Base-by-base conservation (phyloP, 2,888 invertebrate species). In the Diloba caeruleocephala region DNA sequence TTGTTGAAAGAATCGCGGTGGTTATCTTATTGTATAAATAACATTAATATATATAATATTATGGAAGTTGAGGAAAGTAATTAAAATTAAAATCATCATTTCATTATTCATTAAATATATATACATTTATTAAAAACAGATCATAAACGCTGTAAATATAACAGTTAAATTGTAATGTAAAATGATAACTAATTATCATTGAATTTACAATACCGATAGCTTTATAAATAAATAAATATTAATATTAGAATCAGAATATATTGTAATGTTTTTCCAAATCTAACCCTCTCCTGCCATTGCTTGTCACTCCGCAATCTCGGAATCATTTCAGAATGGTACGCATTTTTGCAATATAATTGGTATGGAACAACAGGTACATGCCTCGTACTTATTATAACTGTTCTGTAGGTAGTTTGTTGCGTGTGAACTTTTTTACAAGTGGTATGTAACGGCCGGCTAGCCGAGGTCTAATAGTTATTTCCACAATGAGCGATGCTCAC, bases 351-450 rank as follows among this genome's bases (percentile, higher is more conserved):
- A 61, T 23, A 43, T 45, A 28, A 44, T 33, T 37, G 39, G 45
- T 21, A 38, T 15, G 43, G 44, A 38, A 48, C 13, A n/a, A 14
- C 26, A 44, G 34, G 31, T 14, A 41, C 23, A 28, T 42, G 38
- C 29, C 10, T 12, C 31, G 42, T 31, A 48, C 50, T 46, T 54
- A 42, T 51, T 60, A 51, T 38, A 62, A 55, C 41, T 49, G 61
- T 65, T 63, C 61, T 56, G 48, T 49, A 48, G 36, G 46, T 32
- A 29, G 23, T 31, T 45, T 29, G 57, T 72, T 72, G 68, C 68
- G 73, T 71, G 71, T 58, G 53, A 69, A 55, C 56, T 43, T 58
- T 62, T 65, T 66, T 51, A 52, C 29, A 17, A 59, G 58, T 58
- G 50, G 63, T 73, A 71, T 53, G 50, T 59, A 60, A 57, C 54